Evolutionary conservation across 2,888 invertebrate genomes (phyloP), one percentile per base, ranked within the genome.

Genomic region (Zootermopsis nevadensis): DNA sequence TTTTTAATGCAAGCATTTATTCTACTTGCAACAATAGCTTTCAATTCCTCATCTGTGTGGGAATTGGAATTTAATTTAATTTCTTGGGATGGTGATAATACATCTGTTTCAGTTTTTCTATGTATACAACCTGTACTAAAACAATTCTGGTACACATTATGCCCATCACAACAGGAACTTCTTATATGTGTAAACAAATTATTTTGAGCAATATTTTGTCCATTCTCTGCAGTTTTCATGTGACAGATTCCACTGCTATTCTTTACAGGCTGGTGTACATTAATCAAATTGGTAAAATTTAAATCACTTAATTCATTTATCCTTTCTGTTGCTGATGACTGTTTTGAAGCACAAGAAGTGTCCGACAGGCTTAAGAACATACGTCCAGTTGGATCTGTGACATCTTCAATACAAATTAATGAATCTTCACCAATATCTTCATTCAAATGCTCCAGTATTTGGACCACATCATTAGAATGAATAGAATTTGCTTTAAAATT

Each of bases 1-100:
- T 79, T 79, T n/a, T 79, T 33, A 60, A 79, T 79, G 24, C 79
- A 79, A 60, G 60, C 38, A n/a, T 27, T 79, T 22, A 79, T 55
- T 27, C 79, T 55, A 12, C n/a, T 66, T 6, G 79, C 66, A 79
- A 79, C 79, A 30, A 79, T 79, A 6, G 79, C 66, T 79, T 79
- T 79, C 24, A 79, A 27, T 66, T 60, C 79, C 35, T 79, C 79
- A 19, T 60, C 79, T 8, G 76, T 42, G 19, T 76, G 35, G 10
- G 76, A 27, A 15, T 27, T 48, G 12, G 60, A 60, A 6, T 27
- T 27, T 72, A 35, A 6, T 74, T 4, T 74, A 74, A 33, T 22
- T 33, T 24, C 35, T n/a, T 33, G 72, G 31, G 7, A 74, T 74
- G 35, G n/a, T 33, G 35, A 33, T 12, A 48, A 4, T 48, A 48